A percentile compares a stretch with the other conserved stretches of the same genome.
phyloP scores from a whole-genome alignment of 1,140 invertebrate genomes.

The Pomacea maculata region DNA sequence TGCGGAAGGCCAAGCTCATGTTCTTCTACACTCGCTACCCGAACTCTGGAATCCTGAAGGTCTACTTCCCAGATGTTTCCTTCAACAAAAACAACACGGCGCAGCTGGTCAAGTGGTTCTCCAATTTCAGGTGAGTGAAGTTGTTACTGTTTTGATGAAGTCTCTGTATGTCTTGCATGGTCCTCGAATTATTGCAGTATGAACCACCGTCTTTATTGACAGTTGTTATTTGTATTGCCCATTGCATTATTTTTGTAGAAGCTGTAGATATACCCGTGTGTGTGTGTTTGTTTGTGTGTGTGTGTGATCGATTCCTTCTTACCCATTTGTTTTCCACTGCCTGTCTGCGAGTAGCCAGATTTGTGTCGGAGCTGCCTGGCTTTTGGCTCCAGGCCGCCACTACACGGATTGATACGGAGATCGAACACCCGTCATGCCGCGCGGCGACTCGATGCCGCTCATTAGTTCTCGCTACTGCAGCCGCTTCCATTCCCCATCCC shows the following conservation, averaged over 20 bases:
- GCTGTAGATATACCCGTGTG: background rate
- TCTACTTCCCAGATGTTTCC: slow-evolving; percentile 99
- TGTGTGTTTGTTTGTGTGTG: background rate
- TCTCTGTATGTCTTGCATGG: no score
- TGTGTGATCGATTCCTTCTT: background rate
- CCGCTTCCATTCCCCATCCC: background rate
- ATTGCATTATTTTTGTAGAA: background rate
- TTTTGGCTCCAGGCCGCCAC: background rate
- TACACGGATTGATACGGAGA: background rate
- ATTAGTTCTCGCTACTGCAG: background rate
- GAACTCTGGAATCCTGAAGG: slow-evolving; percentile 97
- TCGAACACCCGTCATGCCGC: background rate
- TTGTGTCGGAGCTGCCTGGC: background rate
- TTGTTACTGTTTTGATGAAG: no score
- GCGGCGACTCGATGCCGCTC: background rate
- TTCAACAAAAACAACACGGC: slow-evolving; percentile 99
- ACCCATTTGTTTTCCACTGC: background rate
- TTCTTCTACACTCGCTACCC: slow-evolving; percentile 99
- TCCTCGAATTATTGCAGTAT: no score
- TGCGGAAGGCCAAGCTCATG: slow-evolving; percentile 99
- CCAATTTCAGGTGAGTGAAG: slow-evolving; percentile 83
- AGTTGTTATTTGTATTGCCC: no score
- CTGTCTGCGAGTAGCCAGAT: background rate
- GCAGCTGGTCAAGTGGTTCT: slow-evolving; percentile 99
- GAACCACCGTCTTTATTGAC: no score